Percentiles rank a stretch among this genome's conserved stretches.
phyloP scores from a whole-genome alignment of 2,113 vertebrate genomes.

The Andinoacara biseriatus region DNA sequence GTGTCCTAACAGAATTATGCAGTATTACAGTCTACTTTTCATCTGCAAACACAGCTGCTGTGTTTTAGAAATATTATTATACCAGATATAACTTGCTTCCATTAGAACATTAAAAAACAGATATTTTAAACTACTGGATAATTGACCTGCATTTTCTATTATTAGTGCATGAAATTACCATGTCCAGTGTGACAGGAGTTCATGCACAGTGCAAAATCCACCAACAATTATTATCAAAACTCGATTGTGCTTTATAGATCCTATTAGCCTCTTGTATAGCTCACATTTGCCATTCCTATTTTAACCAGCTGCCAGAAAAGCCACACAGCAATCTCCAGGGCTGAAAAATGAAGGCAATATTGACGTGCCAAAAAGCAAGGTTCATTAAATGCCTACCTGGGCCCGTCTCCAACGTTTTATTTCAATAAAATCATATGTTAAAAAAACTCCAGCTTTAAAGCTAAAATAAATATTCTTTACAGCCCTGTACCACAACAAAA shows the following conservation, averaged over 20 bases:
- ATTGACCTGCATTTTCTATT: neutral
- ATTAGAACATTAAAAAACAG: neutral
- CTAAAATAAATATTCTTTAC: neutral
- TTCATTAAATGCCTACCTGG: neutral
- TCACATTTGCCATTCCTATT: neutral
- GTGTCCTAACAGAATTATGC: neutral
- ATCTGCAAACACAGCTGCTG: neutral
- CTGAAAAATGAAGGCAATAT: neutral
- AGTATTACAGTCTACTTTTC: neutral
- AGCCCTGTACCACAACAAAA: neutral
- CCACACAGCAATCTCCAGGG: neutral
- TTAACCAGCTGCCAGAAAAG: neutral
- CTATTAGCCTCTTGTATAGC: neutral
- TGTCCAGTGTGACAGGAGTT: neutral
- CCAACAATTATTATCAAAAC: neutral
- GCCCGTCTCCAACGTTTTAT: neutral
- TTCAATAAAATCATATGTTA: neutral
- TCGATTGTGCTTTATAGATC: neutral
- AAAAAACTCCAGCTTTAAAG: neutral
- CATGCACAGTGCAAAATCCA: neutral
- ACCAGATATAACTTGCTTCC: too few species aligned
- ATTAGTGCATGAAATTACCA: neutral
- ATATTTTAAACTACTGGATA: neutral
- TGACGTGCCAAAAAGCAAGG: neutral
- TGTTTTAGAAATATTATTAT: neutral